Evolutionary conservation across 2,797 vertebrate genomes (phyloP), one percentile per base, ranked within the genome.

Genomic region (Darevskia nairensis): DNA sequence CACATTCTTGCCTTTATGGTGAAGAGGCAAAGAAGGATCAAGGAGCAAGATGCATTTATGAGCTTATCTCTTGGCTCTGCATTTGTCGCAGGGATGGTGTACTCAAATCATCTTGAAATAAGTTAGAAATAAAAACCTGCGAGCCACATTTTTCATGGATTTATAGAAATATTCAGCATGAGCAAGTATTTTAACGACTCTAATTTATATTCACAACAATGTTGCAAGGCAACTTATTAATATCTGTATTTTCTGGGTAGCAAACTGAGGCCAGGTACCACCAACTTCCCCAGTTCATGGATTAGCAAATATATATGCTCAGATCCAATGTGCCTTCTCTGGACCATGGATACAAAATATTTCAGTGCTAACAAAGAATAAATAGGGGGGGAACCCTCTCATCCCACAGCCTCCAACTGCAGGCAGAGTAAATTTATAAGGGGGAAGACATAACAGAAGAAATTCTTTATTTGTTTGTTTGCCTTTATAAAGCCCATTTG

Each of bases 401-500:
- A 92, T 88, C 80, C 91, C 90, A 44, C 83, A 86, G 76, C 88
- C 90, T 85, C 88, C 84, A 91, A 50, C 89, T 93, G 87, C 88
- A 94, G 76, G 81, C 92, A 92, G 94, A 76, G 87, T 93, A 95
- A 97, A 97, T 96, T 96, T 97, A 97, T 96, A 96, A 59, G 84
- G 94, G 93, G 94, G 90, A 86, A 96, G 89, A 95, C 90, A 93
- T 95, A 97, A 95, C 1, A 86, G 95, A 96, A 97, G 94, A 96
- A 97, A 96, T 97, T 97, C 95, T 97, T 97, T 97, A 97, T 97
- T 96, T 96, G 95, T 96, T 96, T 97, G 95, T 96, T 96, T 97
- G 96, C 93, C 92, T 96, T 96, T 97, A 94, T 96, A 96, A 97
- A 96, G 96, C 94, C 96, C 96, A 97, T 97, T 96, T 95, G 97